These are phyloP conservation scores for Brachionus manjavacas DNA, from an alignment of 1,140 invertebrate genomes.

Conservation along the genomic window DNA sequence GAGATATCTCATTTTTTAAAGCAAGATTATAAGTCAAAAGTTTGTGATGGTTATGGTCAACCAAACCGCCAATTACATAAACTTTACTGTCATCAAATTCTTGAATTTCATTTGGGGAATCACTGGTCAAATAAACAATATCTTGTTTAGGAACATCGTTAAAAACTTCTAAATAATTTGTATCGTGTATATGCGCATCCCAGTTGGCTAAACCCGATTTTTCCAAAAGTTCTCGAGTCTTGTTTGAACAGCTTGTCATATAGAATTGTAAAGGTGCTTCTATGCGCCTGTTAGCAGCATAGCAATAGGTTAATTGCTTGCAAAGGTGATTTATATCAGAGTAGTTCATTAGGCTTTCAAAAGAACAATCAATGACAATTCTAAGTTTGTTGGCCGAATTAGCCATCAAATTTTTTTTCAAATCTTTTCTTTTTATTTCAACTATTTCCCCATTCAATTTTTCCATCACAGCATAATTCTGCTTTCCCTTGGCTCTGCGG, in stretches of 20 bases:
- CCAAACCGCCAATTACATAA: conserved; percentile 91
- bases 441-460: conserved; percentile 27
- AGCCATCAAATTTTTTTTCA: conserved; percentile 38
- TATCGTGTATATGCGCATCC: conserved; percentile 75
- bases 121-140: conserved; percentile 85
- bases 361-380: conserved; percentile 36
- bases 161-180: conserved; percentile 68
- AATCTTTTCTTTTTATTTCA: conserved; percentile 33
- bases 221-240: conserved; percentile 66
- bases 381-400: conserved; percentile 11
- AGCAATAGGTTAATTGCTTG: conserved; percentile 79
- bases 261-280: conserved; percentile 74
- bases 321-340: conserved; percentile 42
- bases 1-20: conserved; percentile 68
- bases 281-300: conserved; percentile 80
- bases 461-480: conserved; percentile 15
- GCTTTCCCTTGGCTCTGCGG: neutral
- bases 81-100: conserved; percentile 71
- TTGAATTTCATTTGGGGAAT: conserved; percentile 73
- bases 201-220: conserved; percentile 75
- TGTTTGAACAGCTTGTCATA: conserved; percentile 73
- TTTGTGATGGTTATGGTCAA: conserved; percentile 76
- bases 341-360: conserved; percentile 31
- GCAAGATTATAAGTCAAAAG: conserved; percentile 74
- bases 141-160: conserved; percentile 62